Evolutionary conservation across 2,113 vertebrate genomes (phyloP), one percentile per base, ranked within the genome.

Genomic region (Marmota monax): DNA sequence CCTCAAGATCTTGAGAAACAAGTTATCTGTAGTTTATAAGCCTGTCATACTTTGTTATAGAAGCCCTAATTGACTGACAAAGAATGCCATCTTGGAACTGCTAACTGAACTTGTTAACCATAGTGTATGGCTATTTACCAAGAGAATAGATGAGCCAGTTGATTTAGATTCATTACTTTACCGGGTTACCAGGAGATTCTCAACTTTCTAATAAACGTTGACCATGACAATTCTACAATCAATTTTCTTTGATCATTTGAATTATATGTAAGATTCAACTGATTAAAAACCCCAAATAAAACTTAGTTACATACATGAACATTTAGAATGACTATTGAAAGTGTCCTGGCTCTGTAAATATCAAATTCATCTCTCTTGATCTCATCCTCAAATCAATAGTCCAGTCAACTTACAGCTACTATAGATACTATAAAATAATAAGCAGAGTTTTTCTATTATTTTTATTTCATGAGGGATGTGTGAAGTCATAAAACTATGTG

Each of bases 221-320:
- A 58, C 9, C 11, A 34, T 23, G 84, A 80, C 84, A 87, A 76
- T 34, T 87, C 45, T 69, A 80, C 8, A 82, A 2, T 25, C 22
- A 27, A 53, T 84, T 88, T 94, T 70, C 78, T 96, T 80, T 67
- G 23, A 58, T 87, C 34, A 72, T 63, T 72, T 32, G 23, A 86
- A 93, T 84, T 94, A 76, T 67, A 83, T 25, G 85, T 63, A 95
- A 94, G 48, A 20, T 2, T 84, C 61, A 32, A 48, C 5, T 84
- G 87, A 82, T 53, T 72, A 73, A 67, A 80, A 96, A 89, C 32
- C 70, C 45, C 78, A 73, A 92, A 39, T 79, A 95, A 89, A 91
- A 88, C 16, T 73, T 92, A 83, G 29, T 67, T 88, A 89, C 45
- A 58, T 79, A 53, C 20, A n/a, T 86, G 67, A 85, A 61, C 39